phyloP scores from a whole-genome alignment of 2,888 invertebrate genomes.

The Ornithoptera priamus region DNA sequence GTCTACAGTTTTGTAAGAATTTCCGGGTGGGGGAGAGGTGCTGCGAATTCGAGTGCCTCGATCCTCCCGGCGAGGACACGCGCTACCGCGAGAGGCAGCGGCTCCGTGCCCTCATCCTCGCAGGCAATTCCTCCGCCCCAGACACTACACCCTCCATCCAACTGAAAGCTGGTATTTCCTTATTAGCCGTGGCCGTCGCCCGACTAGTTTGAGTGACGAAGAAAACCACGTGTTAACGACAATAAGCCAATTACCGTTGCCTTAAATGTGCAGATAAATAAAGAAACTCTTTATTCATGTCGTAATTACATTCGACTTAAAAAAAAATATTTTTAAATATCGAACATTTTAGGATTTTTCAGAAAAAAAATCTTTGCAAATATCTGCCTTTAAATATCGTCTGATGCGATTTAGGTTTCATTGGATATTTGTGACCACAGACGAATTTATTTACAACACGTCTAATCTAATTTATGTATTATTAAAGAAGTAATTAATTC shows the following conservation, averaged over 20 bases:
- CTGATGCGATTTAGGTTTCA: constrained; percentile 3
- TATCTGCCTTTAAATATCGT: constrained; percentile 1
- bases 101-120: constrained; percentile 80
- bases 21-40: constrained; percentile 91
- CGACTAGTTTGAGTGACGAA: constrained; percentile 56
- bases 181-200: constrained; percentile 66
- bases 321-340: background rate
- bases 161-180: constrained; percentile 59
- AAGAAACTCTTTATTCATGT: constrained; percentile 16
- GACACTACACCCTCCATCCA: constrained; percentile 52
- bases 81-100: constrained; percentile 81
- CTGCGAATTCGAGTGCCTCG: constrained; percentile 93
- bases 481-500: constrained; percentile 7
- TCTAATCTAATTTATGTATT: constrained; percentile 12
- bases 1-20: constrained; percentile 89
- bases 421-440: constrained; percentile 19
- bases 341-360: background rate
- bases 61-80: constrained; percentile 85
- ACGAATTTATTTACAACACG: constrained; percentile 28
- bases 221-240: background rate
- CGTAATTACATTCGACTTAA: background rate
- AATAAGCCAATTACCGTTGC: background rate
- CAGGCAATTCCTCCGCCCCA: constrained; percentile 78
- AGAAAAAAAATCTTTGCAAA: background rate
- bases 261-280: constrained; percentile 6